A percentile compares a stretch with the other conserved stretches of the same genome.
These are phyloP conservation scores for Drosophila kambysellisi DNA, from an alignment of 2,888 invertebrate genomes.

Conservation along the genomic window DNA sequence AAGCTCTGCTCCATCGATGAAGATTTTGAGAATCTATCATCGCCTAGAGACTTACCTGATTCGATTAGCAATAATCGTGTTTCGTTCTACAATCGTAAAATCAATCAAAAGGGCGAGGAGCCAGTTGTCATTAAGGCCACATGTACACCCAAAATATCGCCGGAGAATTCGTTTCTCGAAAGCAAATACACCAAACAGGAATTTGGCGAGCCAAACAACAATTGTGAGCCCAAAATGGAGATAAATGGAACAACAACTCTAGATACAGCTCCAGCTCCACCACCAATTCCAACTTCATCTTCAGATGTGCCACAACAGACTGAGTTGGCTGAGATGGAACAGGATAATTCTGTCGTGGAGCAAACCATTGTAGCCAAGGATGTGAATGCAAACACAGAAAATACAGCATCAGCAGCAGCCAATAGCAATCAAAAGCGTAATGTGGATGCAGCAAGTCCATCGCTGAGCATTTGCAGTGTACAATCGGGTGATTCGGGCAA, in stretches of 20 bases:
- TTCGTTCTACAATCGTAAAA: slow-evolving; percentile 75
- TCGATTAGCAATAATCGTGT: slow-evolving; percentile 77
- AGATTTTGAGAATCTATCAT: slow-evolving; percentile 83
- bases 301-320: slow-evolving; percentile 22
- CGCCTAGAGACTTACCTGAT: slow-evolving; percentile 83
- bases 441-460: slow-evolving; percentile 87
- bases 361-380: slow-evolving; percentile 26
- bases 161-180: slow-evolving; percentile 84
- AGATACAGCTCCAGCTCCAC: not conserved
- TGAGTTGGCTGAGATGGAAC: slow-evolving; percentile 26
- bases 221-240: slow-evolving; percentile 54
- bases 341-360: slow-evolving; percentile 20
- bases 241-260: not conserved
- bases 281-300: not conserved
- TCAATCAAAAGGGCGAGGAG: slow-evolving; percentile 74
- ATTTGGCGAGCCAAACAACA: slow-evolving; percentile 74
- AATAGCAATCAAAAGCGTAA: slow-evolving; percentile 76
- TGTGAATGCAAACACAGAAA: slow-evolving; percentile 12
- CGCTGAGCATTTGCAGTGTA: slow-evolving; percentile 86
- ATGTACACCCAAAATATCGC: slow-evolving; percentile 84
- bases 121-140: slow-evolving; percentile 84
- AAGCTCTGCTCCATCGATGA: slow-evolving; percentile 82
- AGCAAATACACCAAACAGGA: slow-evolving; percentile 81
- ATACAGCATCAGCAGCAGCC: slow-evolving; percentile 4
- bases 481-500: slow-evolving; percentile 85